Evolutionary conservation across 2,113 vertebrate species (phyloP).

Genomic region (Desmodus rotundus): DNA sequence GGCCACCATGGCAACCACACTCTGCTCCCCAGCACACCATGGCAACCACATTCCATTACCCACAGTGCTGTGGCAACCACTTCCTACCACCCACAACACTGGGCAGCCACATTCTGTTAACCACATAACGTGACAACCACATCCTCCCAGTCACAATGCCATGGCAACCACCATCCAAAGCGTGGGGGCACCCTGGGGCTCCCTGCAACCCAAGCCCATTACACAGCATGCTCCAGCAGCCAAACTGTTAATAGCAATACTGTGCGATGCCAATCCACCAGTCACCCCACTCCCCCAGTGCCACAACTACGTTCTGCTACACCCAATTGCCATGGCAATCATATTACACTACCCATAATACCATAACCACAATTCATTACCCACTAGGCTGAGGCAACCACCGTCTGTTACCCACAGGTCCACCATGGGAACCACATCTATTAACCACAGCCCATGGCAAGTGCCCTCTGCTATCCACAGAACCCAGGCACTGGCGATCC

Average conservation of each 20-base stretch:
- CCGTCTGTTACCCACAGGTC: not conserved
- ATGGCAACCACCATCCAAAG: not conserved
- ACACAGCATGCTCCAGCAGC: not conserved
- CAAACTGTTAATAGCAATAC: not conserved
- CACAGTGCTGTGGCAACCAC: slow-evolving; percentile 62
- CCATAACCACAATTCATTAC: slow-evolving; percentile 24
- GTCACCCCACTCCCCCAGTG: accelerated
- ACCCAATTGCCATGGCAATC: not conserved
- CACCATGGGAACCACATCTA: not conserved
- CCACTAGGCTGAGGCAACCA: not conserved
- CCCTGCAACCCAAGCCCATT: not conserved
- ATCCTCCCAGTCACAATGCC: not conserved
- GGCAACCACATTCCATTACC: slow-evolving; percentile 64
- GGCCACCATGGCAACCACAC: slow-evolving; percentile 60
- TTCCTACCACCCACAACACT: slow-evolving; percentile 55
- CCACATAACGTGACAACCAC: not conserved
- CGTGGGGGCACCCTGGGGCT: not conserved
- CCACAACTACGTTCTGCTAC: not conserved
- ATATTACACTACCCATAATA: not conserved
- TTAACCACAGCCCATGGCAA: not conserved
- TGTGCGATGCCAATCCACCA: accelerated
- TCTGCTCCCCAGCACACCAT: slow-evolving; percentile 52
- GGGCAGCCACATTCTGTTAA: slow-evolving; percentile 5
- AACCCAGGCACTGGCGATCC: not conserved
- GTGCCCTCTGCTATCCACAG: not conserved